Base-by-base conservation (phyloP, 2,113 vertebrate species). In the Furnarius figulus region DNA sequence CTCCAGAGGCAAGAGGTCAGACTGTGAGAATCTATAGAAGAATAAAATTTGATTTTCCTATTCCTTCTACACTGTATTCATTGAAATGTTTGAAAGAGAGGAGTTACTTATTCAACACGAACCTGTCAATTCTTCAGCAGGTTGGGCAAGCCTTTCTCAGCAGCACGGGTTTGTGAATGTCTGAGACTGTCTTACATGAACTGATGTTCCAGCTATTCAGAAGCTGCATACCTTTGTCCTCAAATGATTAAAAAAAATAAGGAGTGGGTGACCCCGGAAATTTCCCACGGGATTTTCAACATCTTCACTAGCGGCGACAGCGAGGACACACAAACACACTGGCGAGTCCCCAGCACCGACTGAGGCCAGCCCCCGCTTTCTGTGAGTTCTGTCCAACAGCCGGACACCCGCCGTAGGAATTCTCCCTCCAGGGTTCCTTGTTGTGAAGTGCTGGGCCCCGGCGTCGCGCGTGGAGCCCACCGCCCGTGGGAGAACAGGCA, bases 381-480 rank as follows among this genome's bases (percentile, higher is more conserved):
- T 3, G 1, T 28, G 23, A 47, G 40, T 40, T 73, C 63, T 5
- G 12, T 25, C 42, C 5, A 0, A 11, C 31, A 31, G 47, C 53
- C 4, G 2, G 49, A 37, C 24, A 20, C 2, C 5, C 37, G 22
- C 59, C 3, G 5, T 1, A 1, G 61, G 47, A 44, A 1, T 19
- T 39, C 10, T 66, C 40, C 44, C n/a, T 19, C n/a, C 55, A 22
- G 21, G 5, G 3, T 4, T 42, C 87, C 79, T 2, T 5, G n/a
- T 1, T 10, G 24, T 1, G 10, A 4, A 24, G 12, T 31, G 67
- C 67, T 8, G 33, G 74, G 82, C 28, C 40, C 18, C 13, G 5
- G 33, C 3, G 15, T 25, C 44, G 0, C 10, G 2, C 1, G 10
- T 49, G 70, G 53, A 56, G 37, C 12, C n/a, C 15, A 24, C 30